Evolutionary conservation across 2,888 invertebrate genomes (phyloP).

Genomic region (Agrochola lota): DNA sequence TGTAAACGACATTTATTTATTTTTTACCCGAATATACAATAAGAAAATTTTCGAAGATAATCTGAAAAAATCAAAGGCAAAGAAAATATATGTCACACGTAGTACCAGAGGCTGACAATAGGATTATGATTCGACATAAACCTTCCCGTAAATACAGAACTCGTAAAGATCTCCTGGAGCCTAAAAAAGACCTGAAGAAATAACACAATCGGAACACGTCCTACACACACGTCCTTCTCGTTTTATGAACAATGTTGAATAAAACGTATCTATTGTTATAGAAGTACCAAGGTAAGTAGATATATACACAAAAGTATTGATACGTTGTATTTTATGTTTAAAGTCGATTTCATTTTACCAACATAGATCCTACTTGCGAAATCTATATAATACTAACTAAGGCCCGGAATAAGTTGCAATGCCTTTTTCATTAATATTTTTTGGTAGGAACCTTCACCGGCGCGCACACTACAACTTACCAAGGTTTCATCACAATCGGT

Average conservation of each 20-base stretch:
- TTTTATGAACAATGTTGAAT: slow-evolving; percentile 2
- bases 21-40: no score
- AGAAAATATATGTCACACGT: slow-evolving; percentile 21
- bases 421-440: no score
- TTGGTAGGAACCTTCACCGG: no score
- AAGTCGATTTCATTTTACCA: background rate
- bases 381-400: no score
- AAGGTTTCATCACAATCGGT: no score
- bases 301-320: background rate
- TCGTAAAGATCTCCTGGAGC: background rate
- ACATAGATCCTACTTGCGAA: no score
- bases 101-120: slow-evolving; percentile 6
- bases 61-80: background rate
- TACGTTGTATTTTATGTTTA: background rate
- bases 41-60: background rate
- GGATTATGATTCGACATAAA: slow-evolving; percentile 21
- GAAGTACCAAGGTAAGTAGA: background rate
- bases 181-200: slow-evolving; percentile 6
- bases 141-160: slow-evolving; percentile 14
- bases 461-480: no score
- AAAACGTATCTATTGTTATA: background rate
- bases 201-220: slow-evolving; percentile 16
- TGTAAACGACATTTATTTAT: no score
- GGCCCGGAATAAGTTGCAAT: no score
- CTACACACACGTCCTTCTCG: background rate